phyloP scores from a whole-genome alignment of 2,113 vertebrate species.

The Addax nasomaculatus region DNA sequence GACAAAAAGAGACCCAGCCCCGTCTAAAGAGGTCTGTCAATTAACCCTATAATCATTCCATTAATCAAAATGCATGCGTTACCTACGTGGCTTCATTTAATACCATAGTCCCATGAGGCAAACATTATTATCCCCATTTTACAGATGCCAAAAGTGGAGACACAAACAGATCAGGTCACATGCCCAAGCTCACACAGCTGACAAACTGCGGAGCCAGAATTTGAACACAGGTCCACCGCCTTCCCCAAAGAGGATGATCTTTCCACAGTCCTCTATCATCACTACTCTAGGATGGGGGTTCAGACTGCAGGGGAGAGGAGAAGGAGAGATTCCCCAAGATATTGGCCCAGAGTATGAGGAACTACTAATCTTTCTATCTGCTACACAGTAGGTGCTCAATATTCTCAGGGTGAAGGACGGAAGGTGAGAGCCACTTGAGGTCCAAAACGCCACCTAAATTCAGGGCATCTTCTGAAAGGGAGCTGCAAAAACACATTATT shows the following conservation, averaged over 20 bases:
- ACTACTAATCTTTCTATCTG: not conserved
- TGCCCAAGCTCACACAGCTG: not conserved
- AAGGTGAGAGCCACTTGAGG: not conserved
- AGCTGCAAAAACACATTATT: not conserved
- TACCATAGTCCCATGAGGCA: not conserved
- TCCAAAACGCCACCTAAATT: slow-evolving; percentile 8
- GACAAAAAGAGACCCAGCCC: not conserved
- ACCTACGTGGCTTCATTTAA: not conserved
- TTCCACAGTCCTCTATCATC: not conserved
- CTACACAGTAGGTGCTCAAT: not conserved
- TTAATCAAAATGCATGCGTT: not conserved
- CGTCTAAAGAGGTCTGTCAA: not conserved
- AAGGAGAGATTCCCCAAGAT: not conserved
- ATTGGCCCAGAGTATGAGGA: not conserved
- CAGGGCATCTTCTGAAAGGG: not conserved
- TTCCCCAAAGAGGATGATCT: not conserved
- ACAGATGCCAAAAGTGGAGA: slow-evolving; percentile 9
- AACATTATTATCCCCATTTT: slow-evolving; percentile 35
- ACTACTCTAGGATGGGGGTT: not conserved
- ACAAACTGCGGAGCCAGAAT: not conserved
- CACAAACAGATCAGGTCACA: not conserved
- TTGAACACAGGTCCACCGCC: not conserved
- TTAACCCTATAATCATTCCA: not conserved
- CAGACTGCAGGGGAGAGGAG: not conserved
- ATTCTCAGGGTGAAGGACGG: not conserved